Evolutionary conservation across 2,113 vertebrate species (phyloP), one percentile per base, ranked within the genome.

Genomic region (Tympanuchus pallidicinctus): DNA sequence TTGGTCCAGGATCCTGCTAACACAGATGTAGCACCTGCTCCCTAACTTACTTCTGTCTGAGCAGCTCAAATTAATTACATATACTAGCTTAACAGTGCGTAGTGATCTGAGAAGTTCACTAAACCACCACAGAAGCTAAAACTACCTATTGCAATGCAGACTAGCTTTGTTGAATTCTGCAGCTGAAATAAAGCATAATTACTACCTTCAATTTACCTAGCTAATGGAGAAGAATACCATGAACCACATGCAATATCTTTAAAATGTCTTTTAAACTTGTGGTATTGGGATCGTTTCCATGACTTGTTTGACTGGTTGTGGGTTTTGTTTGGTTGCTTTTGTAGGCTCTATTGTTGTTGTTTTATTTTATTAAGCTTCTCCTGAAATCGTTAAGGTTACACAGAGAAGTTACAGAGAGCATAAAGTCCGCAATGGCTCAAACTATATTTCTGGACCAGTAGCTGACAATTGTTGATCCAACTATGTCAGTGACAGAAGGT

Each of bases 401-500:
- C 19, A 61, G 38, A 30, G 71, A 80, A 91, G n/a, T 86, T 83
- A 64, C 75, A 50, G 36, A 50, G 4, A 73, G 14, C 32, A 50
- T 32, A 48, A 66, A 92, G 50, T 80, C 50, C 60, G 66, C 27
- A 89, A 61, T 60, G 50, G 19, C 61, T 85, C 79, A 45, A 2
- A 80, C 64, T 81, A 0, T 78, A 52, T 60, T 90, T 94, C 16
- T 67, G 72, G 76, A 72, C 65, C 67, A 74, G 50, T 77, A 90
- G 22, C 70, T 15, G 0, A n/a, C 73, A 83, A 73, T 28, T 81
- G 17, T 69, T 81, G 69, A 65, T 78, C 34, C 66, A 83, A 52
- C 28, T 75, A 61, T 81, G 67, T 47, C 73, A 38, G 28, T 45
- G 63, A 60, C 88, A 92, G 95, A 96, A 96, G 90, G 94, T 54